Evolutionary conservation across 2,797 vertebrate species (phyloP), one percentile per base, ranked within the genome.

Genomic region (Sandelia bainsii): DNA sequence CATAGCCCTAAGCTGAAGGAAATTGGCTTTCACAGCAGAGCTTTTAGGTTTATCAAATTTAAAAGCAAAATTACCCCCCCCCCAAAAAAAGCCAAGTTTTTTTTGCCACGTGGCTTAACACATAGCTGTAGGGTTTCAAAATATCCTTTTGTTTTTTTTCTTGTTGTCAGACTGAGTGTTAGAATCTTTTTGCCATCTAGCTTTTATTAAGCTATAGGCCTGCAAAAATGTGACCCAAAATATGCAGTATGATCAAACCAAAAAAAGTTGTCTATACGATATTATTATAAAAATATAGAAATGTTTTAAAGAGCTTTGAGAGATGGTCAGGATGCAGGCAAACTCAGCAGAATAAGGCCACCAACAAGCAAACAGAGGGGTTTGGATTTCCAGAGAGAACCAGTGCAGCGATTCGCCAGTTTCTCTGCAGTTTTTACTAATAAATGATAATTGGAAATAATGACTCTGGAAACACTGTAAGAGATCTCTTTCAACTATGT

Each of bases 11-110:
- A 81, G 86, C 77, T 58, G 54, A 68, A 40, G 52, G 53, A 80
- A 88, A 89, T 22, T 65, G 72, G 69, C 72, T 87, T 89, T 87
- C 75, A 89, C 76, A 70, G 75, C 58, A 44, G 12, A 81, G 75
- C 40, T 50, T 83, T 87, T 67, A 67, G 64, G 62, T 75, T 84
- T 79, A 79, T 86, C 59, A 69, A 69, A 73, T 79, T 80, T 74
- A 82, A 79, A 79, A 10, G 11, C 29, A 25, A 34, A 17, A 58
- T 16, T 46, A 19, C 5, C n/a, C n/a, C n/a, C n/a, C n/a, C n/a
- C n/a, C n/a, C 42, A 45, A n/a, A 34, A 17, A 58, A 19, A 46
- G 42, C 17, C 42, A 19, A 45, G 12, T 0, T 16, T 62, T n/a
- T 61, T 66, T 64, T 56, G 69, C 32, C 53, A 63, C 65, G 58